A percentile compares a stretch with the other conserved stretches of the same genome.
Evolutionary conservation across 2,113 vertebrate genomes (phyloP).

Genomic region (Notothenia rossii): DNA sequence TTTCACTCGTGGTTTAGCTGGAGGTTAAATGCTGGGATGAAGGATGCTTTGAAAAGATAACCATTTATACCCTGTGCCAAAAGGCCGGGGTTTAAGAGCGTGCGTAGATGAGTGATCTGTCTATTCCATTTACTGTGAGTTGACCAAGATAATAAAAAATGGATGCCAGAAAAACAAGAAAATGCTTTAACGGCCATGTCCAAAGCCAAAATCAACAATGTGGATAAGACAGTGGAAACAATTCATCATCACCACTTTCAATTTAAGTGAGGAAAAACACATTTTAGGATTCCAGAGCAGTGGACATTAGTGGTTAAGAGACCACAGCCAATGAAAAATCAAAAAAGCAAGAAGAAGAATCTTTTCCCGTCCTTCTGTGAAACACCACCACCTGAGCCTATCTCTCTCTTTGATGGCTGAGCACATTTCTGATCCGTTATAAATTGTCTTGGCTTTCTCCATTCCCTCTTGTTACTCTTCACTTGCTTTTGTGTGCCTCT

Average conservation of each 20-base stretch:
- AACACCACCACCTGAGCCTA: conserved; percentile 12
- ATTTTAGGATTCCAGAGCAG: neutral
- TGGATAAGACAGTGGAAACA: neutral
- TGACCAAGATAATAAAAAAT: neutral
- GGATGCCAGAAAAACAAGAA: neutral
- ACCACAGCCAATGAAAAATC: neutral
- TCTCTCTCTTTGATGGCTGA: conserved; percentile 30
- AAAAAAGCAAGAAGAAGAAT: no score
- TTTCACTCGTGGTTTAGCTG: neutral
- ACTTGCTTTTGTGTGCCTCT: conserved; percentile 29
- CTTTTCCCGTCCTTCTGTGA: neutral
- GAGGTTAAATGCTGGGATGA: neutral
- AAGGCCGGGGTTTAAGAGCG: neutral
- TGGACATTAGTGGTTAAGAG: neutral
- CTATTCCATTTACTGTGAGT: neutral
- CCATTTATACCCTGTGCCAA: neutral
- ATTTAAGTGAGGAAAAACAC: neutral
- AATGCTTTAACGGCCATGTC: neutral
- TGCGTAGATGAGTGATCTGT: neutral
- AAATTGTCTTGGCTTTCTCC: conserved; percentile 36
- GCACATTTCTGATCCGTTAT: conserved; percentile 46
- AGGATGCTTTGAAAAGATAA: neutral
- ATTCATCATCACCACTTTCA: neutral
- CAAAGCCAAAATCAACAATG: neutral
- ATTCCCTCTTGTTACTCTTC: neutral